Evolutionary conservation across 2,113 vertebrate species (phyloP).

Genomic region (Notothenia coriiceps): DNA sequence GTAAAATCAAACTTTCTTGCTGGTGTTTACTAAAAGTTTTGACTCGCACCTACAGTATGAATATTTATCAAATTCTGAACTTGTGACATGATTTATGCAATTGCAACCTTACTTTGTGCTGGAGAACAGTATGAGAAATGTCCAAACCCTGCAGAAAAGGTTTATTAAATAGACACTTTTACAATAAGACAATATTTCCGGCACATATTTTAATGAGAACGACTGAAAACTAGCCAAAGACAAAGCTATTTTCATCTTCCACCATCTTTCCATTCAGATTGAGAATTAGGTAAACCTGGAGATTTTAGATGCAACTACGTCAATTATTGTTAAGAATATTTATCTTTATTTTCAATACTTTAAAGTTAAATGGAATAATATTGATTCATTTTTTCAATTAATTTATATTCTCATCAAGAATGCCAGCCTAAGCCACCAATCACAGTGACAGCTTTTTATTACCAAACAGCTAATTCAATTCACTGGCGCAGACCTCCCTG

Average conservation of each 20-base stretch:
- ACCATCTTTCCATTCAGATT: background rate
- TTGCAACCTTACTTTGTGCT: background rate
- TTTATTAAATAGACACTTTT: background rate
- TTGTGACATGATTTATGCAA: background rate
- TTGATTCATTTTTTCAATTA: background rate
- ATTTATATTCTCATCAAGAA: conserved; percentile 4
- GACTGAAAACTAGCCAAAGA: conserved; percentile 1
- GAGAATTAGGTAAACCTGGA: background rate
- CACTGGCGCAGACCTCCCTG: background rate
- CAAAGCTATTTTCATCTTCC: background rate
- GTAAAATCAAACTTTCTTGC: background rate
- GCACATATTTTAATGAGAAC: background rate
- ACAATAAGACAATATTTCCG: background rate
- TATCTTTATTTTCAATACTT: background rate
- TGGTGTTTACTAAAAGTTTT: background rate
- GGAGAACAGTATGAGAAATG: conserved; percentile 11
- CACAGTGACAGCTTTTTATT: conserved; percentile 20
- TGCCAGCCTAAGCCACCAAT: conserved; percentile 19
- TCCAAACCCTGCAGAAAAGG: background rate
- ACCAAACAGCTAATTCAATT: conserved; percentile 6
- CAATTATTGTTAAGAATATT: background rate
- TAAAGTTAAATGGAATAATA: background rate
- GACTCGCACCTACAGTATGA: background rate
- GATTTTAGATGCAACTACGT: background rate
- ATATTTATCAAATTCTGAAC: too few relatives aligned